Evolutionary conservation across 2,888 invertebrate genomes (phyloP).

Genomic region (Cosmia trapezina): DNA sequence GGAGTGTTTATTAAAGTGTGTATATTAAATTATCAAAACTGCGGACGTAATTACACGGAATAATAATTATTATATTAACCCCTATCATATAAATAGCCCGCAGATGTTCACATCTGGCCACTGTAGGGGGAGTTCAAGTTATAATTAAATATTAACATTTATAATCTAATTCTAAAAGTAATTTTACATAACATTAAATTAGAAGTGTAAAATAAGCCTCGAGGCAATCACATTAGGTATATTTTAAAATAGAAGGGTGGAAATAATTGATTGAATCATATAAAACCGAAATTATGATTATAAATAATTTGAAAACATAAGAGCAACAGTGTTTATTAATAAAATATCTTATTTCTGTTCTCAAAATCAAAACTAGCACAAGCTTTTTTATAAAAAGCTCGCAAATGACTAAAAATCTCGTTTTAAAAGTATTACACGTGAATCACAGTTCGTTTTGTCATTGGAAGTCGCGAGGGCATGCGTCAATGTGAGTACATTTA

Average conservation of each 20-base stretch:
- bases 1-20: background rate
- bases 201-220: too few species aligned
- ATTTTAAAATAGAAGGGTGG: too few species aligned
- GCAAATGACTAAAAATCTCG: background rate
- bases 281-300: too few species aligned
- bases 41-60: slow-evolving; percentile 22
- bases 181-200: too few species aligned
- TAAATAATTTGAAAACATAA: too few species aligned
- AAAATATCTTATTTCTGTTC: background rate
- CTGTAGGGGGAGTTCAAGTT: background rate
- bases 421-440: slow-evolving; percentile 27
- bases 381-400: background rate
- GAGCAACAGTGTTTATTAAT: too few species aligned
- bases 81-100: slow-evolving; percentile 9
- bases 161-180: too few species aligned
- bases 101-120: background rate
- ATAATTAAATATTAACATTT: background rate
- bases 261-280: background rate
- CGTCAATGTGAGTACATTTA: slow-evolving; percentile 32
- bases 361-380: background rate
- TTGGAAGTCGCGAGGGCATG: slow-evolving; percentile 17
- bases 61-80: slow-evolving; percentile 11
- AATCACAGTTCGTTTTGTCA: slow-evolving; percentile 16
- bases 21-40: background rate
- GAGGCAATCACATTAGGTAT: too few species aligned